Base-by-base conservation (phyloP, 2,888 invertebrate species). In the Leptarthrus brevirostris region DNA sequence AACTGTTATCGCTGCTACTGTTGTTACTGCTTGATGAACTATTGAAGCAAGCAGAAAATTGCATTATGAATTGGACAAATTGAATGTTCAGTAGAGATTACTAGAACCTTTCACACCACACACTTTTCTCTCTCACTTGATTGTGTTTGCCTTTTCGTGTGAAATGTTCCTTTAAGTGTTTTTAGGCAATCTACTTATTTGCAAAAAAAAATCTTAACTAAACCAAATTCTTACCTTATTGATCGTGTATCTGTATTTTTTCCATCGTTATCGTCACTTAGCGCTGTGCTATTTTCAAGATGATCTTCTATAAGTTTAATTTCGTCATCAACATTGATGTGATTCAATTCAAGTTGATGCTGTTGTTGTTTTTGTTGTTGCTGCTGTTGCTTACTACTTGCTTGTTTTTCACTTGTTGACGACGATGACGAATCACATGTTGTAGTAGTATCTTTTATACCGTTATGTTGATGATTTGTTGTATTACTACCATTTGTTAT, bases 371-470 rank as follows among this genome's bases (percentile, higher is more conserved):
- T 75, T 24, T 72, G 70, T 16, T 61, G 75, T 74, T 49, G 77
- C 73, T 69, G 78, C 84, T 86, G 84, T 86, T 87, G 77, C 80
- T 58, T 58, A 10, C 49, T 56, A 5, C 52, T 52, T 8, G 20
- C 12, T 16, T 58, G 26, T 20, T 72, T 82, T 77, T 85, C 84
- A 78, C 82, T 81, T 75, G 72, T 53, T 74, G 69, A 34, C 73
- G 79, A 84, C 87, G 84, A 87, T 88, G 83, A 86, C 87, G 75
- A 80, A 80, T 58, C 80, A 79, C 61, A 81, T 44, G 53, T 22
- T 22, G 58, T 54, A 18, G 61, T 64, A 64, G 58, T 56, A 8
- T 66, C 73, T 36, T 69, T 74, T 74, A 44, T 73, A 72, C 66
- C 72, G 64, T 73, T 78, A 53, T 73, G 73, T 71, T 40, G 71